Evolutionary conservation across 2,113 vertebrate genomes (phyloP), one percentile per base, ranked within the genome.

Genomic region (Lepus europaeus): DNA sequence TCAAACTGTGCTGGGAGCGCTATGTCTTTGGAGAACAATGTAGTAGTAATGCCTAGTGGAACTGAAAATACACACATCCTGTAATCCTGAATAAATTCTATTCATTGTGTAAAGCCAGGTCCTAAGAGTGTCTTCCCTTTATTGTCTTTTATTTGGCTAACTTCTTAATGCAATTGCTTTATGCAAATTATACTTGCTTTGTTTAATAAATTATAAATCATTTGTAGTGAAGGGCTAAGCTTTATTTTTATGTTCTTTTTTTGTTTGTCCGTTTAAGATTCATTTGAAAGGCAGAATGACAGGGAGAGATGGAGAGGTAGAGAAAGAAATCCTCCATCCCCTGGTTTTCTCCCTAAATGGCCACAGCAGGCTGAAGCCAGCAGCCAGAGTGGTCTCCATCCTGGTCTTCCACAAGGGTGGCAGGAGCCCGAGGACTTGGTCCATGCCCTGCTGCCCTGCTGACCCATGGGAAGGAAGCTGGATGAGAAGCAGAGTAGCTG

Each of bases 91-190:
- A 68, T 81, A 25, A 91, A 64, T 74, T 64, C 36, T 68, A 2
- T 64, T 90, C 29, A 56, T 89, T 94, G 39, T 93, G 91, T 63
- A 63, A 61, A 22, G 90, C 45, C 64, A 27, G 20, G 19, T 78
- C 59, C 45, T 61, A 51, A 56, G 33, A 91, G 66, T 16, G 56
- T 59, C 31, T 74, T 73, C 19, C 1, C 23, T 0, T 64, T 78
- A 45, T 20, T 96, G 0, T 70, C 25, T 90, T 95, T 79, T n/a
- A 29, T 80, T 79, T 64, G 81, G 66, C 33, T 82, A 10, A 64
- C 25, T 76, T 93, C 13, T 53, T 90, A 81, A 78, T 85, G 33
- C 23, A 36, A 0, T 78, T 93, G 56, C 68, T 90, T 78, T 89
- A 45, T 79, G 53, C 9, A 90, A 6, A 56, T 81, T 49, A 66